Evolutionary conservation across 2,888 invertebrate genomes (phyloP), one percentile per base, ranked within the genome.

Genomic region (Aporophyla nigra): DNA sequence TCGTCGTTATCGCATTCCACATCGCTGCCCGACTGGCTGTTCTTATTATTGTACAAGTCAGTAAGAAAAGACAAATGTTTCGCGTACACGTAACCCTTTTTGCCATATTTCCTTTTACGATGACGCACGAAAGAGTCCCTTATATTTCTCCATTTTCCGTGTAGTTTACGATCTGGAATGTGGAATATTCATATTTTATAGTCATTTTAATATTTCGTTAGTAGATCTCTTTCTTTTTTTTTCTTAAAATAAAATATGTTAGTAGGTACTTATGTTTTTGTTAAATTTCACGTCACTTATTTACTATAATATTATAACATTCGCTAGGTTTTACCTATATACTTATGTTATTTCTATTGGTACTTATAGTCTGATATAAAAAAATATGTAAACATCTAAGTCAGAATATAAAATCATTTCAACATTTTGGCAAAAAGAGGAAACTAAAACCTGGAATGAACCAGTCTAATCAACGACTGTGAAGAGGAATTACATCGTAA

Each of bases 121-220:
- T 93, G 90, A n/a, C 95, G 91, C 40, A 95, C 95, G 88, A 92
- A 95, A 2, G 94, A 93, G 82, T 95, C 96, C n/a, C 95, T 90
- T 65, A 95, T 93, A 87, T 95, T 95, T n/a, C 96, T 92, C 96
- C 96, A 95, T 92, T 95, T 95, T 87, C 91, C 89, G 76, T 94
- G 90, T 6, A 95, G 88, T 87, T 93, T 95, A 86, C 92, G 93
- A 88, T 90, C 95, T 95, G 93, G n/a, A 91, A 85, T 68, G 85
- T 70, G 74, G 71, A 85, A 88, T 80, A 69, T 84, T 82, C 68
- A 65, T 73, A 69, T 74, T 78, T 78, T 82, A 63, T 71, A 79
- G 63, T 61, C 21, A 56, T 61, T 70, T 65, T 59, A 54, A 49
- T 70, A 49, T 19, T 40, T 56, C 19, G 16, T 56, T 56, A 67